A percentile compares a stretch with the other conserved stretches of the same genome.
These are phyloP conservation scores for Drosophila punjabiensis DNA, from an alignment of 1,140 invertebrate genomes.

Conservation along the genomic window DNA sequence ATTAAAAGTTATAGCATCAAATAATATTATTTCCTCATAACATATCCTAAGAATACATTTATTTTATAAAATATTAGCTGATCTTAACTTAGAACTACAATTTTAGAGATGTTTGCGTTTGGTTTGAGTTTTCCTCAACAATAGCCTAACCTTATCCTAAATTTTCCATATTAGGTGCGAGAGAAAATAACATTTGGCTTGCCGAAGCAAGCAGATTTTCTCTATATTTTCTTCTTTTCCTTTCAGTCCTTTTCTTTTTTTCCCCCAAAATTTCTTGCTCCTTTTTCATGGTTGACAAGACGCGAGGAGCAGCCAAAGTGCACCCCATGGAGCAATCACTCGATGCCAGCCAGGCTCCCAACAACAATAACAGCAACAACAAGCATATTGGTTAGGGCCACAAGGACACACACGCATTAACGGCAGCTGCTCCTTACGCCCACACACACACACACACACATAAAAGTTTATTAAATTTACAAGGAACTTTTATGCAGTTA, in stretches of 20 bases:
- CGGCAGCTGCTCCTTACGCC: slow-evolving; percentile 62
- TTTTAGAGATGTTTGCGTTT: background rate
- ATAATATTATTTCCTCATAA: background rate
- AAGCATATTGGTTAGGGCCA: slow-evolving; percentile 64
- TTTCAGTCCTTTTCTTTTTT: slow-evolving; percentile 5
- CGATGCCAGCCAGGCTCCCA: slow-evolving; percentile 56
- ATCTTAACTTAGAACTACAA: too few species aligned
- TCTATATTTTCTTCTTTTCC: background rate
- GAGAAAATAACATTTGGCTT: slow-evolving; percentile 13
- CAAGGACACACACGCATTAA: slow-evolving; percentile 71
- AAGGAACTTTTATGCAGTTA: slow-evolving; percentile 83
- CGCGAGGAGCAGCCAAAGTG: slow-evolving; percentile 68
- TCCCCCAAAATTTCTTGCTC: slow-evolving; percentile 24
- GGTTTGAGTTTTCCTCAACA: background rate
- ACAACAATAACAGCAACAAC: slow-evolving; percentile 52
- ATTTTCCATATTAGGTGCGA: slow-evolving; percentile 4
- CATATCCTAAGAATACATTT: fast-evolving
- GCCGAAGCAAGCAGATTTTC: background rate
- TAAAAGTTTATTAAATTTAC: slow-evolving; percentile 84
- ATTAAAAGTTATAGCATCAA: background rate
- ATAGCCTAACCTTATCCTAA: background rate
- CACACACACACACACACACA: slow-evolving; percentile 41
- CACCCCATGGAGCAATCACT: slow-evolving; percentile 82
- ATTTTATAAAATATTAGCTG: too few species aligned
- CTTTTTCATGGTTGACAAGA: slow-evolving; percentile 47